A percentile compares a stretch with the other conserved stretches of the same genome.
phyloP scores from a whole-genome alignment of 1,140 invertebrate species.

The Trichonephila inaurata region DNA sequence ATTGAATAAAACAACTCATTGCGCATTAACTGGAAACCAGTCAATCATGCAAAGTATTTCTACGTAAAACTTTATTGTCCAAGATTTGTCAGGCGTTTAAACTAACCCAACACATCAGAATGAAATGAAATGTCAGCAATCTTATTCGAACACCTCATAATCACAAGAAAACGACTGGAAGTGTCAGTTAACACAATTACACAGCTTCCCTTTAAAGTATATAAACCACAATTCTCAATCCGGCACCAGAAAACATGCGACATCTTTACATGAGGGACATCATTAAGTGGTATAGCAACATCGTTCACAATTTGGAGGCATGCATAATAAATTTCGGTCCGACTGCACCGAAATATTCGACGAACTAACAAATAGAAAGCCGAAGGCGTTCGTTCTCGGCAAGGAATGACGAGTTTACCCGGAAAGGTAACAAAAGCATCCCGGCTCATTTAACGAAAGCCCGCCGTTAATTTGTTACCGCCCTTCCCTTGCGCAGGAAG shows the following conservation, averaged over 20 bases:
- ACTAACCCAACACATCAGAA: too few species aligned
- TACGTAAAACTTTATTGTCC: too few species aligned
- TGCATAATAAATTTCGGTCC: slow-evolving; percentile 52
- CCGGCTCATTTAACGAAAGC: slow-evolving; percentile 53
- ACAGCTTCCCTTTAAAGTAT: neutral
- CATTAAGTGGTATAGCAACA: slow-evolving; percentile 59
- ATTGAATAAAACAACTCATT: too few species aligned
- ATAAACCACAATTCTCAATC: neutral
- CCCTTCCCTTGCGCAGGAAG: slow-evolving; percentile 1
- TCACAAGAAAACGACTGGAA: neutral
- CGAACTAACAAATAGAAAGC: slow-evolving; percentile 36
- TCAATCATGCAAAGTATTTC: too few species aligned
- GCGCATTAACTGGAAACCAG: too few species aligned
- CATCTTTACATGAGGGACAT: slow-evolving; percentile 50
- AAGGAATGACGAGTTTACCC: neutral
- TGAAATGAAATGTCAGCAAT: too few species aligned
- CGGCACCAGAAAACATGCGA: neutral
- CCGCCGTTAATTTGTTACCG: slow-evolving; percentile 41
- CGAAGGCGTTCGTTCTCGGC: slow-evolving; percentile 3
- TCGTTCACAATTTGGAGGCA: slow-evolving; percentile 32
- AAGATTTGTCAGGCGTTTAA: too few species aligned
- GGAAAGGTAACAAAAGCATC: slow-evolving; percentile 29
- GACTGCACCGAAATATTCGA: neutral
- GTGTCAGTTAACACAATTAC: neutral
- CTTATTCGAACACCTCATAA: neutral